These are phyloP conservation scores for Amphimallon solstitiale DNA, from an alignment of 2,888 invertebrate genomes.

Conservation along the genomic window DNA sequence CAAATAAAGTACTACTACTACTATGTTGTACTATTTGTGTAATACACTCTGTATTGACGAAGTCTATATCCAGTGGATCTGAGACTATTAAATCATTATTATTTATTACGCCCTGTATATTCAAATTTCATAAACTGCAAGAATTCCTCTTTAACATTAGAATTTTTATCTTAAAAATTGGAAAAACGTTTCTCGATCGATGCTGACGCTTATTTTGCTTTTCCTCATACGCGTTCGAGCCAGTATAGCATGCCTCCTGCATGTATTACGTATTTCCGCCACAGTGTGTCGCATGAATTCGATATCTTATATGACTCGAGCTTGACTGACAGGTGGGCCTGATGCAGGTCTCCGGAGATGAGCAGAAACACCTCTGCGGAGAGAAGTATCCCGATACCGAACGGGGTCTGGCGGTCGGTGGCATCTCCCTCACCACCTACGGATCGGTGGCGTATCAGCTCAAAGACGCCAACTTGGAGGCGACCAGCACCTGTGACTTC, in stretches of 20 bases:
- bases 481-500: conserved; percentile 78
- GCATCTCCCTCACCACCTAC: conserved; percentile 71
- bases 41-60: no score
- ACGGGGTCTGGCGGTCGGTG: conserved; percentile 59
- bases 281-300: conserved; percentile 6
- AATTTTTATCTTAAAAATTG: no score
- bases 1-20: no score
- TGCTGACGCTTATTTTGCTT: no score
- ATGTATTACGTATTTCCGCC: neutral
- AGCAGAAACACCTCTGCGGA: conserved; percentile 74
- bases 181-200: no score
- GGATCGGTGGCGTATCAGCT: conserved; percentile 83
- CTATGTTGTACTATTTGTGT: no score
- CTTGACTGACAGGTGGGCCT: conserved; percentile 58
- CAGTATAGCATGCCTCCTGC: neutral
- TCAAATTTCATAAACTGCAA: no score
- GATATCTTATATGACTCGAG: conserved; percentile 44
- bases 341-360: conserved; percentile 77
- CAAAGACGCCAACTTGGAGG: conserved; percentile 82
- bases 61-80: no score
- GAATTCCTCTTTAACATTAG: no score
- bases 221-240: neutral
- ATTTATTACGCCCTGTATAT: no score
- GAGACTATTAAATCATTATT: no score
- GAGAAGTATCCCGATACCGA: conserved; percentile 66